These are phyloP conservation scores for Sebastolobus altivelis DNA, from an alignment of 2,797 vertebrate genomes.

Conservation along the genomic window DNA sequence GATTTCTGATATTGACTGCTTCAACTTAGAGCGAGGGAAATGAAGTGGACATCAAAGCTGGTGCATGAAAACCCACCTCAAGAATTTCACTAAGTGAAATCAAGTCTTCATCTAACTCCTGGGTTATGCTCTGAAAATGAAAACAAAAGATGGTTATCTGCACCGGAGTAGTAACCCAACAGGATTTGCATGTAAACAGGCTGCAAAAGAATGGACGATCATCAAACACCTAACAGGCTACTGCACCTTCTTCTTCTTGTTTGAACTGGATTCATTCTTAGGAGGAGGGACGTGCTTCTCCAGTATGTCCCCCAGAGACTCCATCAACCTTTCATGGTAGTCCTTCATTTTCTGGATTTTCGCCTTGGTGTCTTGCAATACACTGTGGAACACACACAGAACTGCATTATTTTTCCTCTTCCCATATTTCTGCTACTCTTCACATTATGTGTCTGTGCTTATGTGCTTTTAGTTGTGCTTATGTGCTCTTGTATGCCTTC, in stretches of 20 bases:
- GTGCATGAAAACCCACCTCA: conserved; percentile 77
- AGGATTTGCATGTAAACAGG: neutral
- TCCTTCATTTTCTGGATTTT: conserved; percentile 83
- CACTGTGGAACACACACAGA: conserved; percentile 56
- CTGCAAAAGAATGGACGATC: neutral
- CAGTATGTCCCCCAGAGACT: conserved; percentile 77
- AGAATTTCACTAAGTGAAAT: conserved; percentile 85
- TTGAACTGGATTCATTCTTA: conserved; percentile 49
- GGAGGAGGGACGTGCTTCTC: conserved; percentile 79
- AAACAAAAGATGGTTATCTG: conserved; percentile 3
- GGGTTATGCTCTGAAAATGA: conserved; percentile 63
- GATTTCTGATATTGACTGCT: neutral
- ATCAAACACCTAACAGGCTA: neutral
- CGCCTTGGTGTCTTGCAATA: conserved; percentile 78
- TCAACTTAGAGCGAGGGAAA: neutral
- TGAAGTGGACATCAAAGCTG: no score
- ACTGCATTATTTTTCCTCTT: neutral
- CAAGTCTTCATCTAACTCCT: conserved; percentile 60
- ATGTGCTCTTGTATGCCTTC: neutral
- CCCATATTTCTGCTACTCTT: no score
- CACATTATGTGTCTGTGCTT: neutral
- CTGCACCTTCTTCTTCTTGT: conserved; percentile 80
- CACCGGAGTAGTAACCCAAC: neutral
- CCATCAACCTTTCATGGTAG: conserved; percentile 81
- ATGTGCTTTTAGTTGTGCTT: neutral